Evolutionary conservation across 2,113 vertebrate species (phyloP).

Genomic region (Alligator sinensis): DNA sequence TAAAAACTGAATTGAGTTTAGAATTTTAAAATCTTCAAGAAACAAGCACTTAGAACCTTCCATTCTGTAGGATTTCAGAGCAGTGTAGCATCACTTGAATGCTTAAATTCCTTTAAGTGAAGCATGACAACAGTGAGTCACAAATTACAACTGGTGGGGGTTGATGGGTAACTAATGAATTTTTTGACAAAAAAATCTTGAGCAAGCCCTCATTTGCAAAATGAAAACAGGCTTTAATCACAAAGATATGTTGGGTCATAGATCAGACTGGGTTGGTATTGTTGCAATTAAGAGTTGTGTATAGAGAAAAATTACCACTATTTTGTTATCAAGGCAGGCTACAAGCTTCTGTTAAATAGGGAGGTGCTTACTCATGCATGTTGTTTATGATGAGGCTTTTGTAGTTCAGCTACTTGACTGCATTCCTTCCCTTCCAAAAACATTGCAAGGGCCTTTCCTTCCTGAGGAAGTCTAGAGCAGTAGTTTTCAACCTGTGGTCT

Average conservation of each 20-base stretch:
- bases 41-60: neutral
- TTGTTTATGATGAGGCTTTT: neutral
- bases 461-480: neutral
- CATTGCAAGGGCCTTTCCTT: neutral
- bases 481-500: no score
- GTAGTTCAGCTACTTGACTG: neutral
- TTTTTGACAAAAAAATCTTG: neutral
- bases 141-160: neutral
- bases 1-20: neutral
- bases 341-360: neutral
- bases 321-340: neutral
- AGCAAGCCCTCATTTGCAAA: neutral
- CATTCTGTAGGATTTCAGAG: neutral
- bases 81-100: neutral
- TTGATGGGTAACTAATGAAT: neutral
- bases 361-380: accelerated
- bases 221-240: neutral
- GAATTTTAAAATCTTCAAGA: neutral
- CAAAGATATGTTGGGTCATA: neutral
- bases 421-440: neutral
- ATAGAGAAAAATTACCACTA: neutral
- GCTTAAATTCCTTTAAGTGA: accelerated
- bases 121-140: accelerated
- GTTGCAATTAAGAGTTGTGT: neutral
- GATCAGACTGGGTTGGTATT: neutral